Evolutionary conservation across 35 echinoderm and acorn worm species (phyloP), one percentile per base, ranked within the genome.

Genomic region (Hemicentrotus pulcherrimus): DNA sequence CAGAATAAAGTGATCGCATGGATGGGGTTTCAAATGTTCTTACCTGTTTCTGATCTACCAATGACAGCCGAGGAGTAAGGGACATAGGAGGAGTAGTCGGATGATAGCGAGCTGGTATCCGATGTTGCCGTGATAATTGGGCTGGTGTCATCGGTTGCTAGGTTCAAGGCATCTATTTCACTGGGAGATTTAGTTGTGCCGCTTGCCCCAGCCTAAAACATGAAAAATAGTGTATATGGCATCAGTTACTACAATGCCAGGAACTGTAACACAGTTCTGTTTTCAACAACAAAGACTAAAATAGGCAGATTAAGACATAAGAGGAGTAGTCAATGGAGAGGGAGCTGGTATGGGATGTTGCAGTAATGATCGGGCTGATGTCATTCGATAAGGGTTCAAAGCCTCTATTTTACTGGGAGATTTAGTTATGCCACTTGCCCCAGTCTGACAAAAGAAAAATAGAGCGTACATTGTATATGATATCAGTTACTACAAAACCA

Each of bases 21-120:
- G 2, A 86, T 31, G 85, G 85, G 3, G 9, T 31, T 86, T 6
- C 9, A 19, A 86, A 4, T 28, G 65, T 0, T 35, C 35, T 87
- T 94, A 97, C 97, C 97, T 70, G 97, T 96, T 31, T 97, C 97
- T 19, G 95, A 96, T 91, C 96, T 94, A 19, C 89, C 61, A 32
- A 95, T 95, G 5, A 97, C 96, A 24, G 96, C 85, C 0, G 95
- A 94, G 46, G 97, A 88, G 58, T 96, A 96, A 48, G 87, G 94
- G 8, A 60, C 88, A 46, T 92, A 70, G 41, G 96, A 97, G 28
- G 86, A 92, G 60, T 95, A 95, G 86, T 97, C 95, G 14, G 95
- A 91, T 10, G 92, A 94, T 12, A 92, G 58, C 0, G 95, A 88
- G 48, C 85, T 92, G 45, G 88, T 95, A 88, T 97, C 96, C 6